Conservation (phyloP, 64 coral and sea anemone species). For the Astreopora myriophthalma region DNA sequence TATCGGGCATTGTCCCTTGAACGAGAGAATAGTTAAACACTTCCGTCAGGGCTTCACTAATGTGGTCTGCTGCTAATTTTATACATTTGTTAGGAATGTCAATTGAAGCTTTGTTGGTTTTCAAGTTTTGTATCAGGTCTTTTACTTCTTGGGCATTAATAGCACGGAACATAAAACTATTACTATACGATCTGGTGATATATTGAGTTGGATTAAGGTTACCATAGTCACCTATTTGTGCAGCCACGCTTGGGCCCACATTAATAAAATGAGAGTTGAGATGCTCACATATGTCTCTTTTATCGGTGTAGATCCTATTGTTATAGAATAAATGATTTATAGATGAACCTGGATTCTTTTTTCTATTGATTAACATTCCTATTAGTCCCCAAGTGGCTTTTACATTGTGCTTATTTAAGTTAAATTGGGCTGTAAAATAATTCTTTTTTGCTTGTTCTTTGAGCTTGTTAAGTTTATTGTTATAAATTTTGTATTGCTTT, state of each 20-base stretch:
- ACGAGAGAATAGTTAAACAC: slow-evolving; percentile 3
- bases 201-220: neutral
- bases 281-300: slow-evolving; percentile 24
- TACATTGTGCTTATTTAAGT: slow-evolving; percentile 40
- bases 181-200: neutral
- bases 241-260: slow-evolving; percentile 5
- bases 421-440: slow-evolving; percentile 48
- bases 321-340: slow-evolving; percentile 42
- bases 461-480: slow-evolving; percentile 63
- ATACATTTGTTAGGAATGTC: slow-evolving; percentile 35
- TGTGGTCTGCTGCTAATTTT: slow-evolving; percentile 34
- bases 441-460: slow-evolving; percentile 51
- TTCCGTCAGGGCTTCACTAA: neutral
- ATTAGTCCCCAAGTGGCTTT: slow-evolving; percentile 67
- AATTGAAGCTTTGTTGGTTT: slow-evolving; percentile 34
- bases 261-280: slow-evolving; percentile 49
- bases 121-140: slow-evolving; percentile 1
- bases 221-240: neutral
- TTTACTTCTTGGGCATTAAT: slow-evolving; percentile 44
- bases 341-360: neutral
- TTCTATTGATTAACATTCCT: slow-evolving; percentile 33
- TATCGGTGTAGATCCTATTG: slow-evolving; percentile 34
- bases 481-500: slow-evolving; percentile 58
- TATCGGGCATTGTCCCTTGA: slow-evolving; percentile 3
- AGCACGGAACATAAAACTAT: slow-evolving; percentile 65